A percentile compares a stretch with the other conserved stretches of the same genome.
These are phyloP conservation scores for Halcyon smyrnensis DNA, from an alignment of 2,797 vertebrate species.

Conservation along the genomic window DNA sequence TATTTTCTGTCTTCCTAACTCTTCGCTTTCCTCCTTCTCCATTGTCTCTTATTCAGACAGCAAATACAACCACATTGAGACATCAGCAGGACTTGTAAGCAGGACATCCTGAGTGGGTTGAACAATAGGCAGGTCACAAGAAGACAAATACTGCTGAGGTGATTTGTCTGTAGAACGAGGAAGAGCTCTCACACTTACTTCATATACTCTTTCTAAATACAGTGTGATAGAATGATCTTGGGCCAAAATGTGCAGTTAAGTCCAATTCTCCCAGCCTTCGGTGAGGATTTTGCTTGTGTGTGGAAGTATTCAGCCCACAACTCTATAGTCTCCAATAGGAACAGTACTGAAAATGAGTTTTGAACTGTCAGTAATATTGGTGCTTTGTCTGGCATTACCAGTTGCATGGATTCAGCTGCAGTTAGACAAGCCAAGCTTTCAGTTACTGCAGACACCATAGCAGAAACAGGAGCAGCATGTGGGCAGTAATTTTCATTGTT, in stretches of 20 bases:
- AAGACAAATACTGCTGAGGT: not conserved
- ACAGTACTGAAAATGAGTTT: not conserved
- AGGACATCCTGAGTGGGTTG: accelerated
- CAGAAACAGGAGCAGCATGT: slow-evolving; percentile 9
- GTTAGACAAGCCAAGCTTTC: slow-evolving; percentile 5
- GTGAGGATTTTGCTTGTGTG: not conserved
- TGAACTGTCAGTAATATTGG: not conserved
- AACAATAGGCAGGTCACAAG: not conserved
- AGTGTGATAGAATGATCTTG: not conserved
- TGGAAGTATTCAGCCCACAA: not conserved
- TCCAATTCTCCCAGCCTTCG: not conserved
- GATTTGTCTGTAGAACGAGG: not conserved
- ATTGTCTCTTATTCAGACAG: not conserved
- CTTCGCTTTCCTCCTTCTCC: not conserved
- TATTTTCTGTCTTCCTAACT: not conserved
- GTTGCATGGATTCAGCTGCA: not conserved
- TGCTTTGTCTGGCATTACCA: not conserved
- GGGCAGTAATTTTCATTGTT: slow-evolving; percentile 53
- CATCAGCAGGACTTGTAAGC: not conserved
- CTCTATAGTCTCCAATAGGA: not conserved
- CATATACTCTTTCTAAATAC: not conserved
- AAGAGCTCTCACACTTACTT: not conserved
- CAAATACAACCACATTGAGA: not conserved
- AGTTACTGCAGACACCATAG: not conserved
- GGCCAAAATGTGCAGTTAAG: not conserved